Conservation (phyloP, 2,797 vertebrate species). For the Artibeus lituratus region DNA sequence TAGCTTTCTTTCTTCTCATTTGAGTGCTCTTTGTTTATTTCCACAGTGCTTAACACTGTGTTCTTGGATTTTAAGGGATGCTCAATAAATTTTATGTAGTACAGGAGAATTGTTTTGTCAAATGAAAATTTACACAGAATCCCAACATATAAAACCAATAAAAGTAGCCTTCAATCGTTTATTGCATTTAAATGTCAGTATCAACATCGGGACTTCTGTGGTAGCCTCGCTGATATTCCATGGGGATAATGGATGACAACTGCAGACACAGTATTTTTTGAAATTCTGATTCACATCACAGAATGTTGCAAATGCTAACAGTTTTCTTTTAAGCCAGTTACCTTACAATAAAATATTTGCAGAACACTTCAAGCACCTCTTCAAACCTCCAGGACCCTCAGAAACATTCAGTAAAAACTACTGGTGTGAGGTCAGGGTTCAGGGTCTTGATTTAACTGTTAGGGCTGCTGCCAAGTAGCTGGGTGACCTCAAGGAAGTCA, state of each 20-base stretch:
- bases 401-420: not conserved
- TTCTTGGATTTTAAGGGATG: not conserved
- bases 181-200: not conserved
- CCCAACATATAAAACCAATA: not conserved
- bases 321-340: not conserved
- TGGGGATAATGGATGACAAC: not conserved
- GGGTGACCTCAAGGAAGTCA: not conserved
- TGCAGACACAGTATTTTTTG: not conserved
- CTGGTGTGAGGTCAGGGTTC: not conserved
- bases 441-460: not conserved
- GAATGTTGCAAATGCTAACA: not conserved
- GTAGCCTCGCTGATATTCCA: not conserved
- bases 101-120: not conserved
- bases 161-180: not conserved
- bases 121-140: constrained; percentile 25
- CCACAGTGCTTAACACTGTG: not conserved
- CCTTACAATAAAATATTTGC: not conserved
- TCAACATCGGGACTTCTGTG: not conserved
- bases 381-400: not conserved
- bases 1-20: not conserved
- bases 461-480: not conserved
- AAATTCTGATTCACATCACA: not conserved
- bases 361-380: not conserved
- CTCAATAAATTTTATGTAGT: not conserved
- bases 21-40: not conserved